Conservation (phyloP, 2,113 vertebrate species). For the Rhea americana region DNA sequence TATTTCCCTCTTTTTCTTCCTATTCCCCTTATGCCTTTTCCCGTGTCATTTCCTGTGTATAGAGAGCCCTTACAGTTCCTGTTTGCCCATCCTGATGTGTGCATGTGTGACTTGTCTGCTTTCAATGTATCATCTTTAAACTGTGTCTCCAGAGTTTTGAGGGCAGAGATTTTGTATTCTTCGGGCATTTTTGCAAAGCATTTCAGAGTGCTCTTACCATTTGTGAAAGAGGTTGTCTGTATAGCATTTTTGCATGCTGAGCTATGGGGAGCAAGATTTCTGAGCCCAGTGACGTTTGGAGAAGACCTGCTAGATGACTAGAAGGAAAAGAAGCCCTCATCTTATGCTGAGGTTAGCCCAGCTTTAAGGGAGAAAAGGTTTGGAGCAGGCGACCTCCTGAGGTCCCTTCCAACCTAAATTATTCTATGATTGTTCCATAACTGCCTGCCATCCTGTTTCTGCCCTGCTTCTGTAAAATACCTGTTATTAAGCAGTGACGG, state of each 20-base stretch:
- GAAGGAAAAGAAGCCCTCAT: not conserved
- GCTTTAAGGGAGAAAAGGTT: slow-evolving; percentile 5
- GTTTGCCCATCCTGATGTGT: accelerated
- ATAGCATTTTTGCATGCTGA: not conserved
- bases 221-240: not conserved
- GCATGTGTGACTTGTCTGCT: not conserved
- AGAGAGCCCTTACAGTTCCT: not conserved
- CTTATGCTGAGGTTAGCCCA: not conserved
- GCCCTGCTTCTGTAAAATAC: not conserved
- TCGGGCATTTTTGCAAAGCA: not conserved
- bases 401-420: slow-evolving; percentile 17
- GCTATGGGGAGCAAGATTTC: not conserved
- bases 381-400: not conserved
- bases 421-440: slow-evolving; percentile 1
- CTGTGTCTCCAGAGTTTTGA: not conserved
- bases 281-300: not conserved
- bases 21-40: not conserved
- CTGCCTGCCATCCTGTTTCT: not conserved
- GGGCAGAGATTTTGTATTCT: not conserved
- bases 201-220: not conserved
- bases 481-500: slow-evolving; percentile 6
- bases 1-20: not conserved
- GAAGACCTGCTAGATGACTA: not conserved
- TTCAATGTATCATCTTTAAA: not conserved
- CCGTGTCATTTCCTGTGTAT: not conserved